These are phyloP conservation scores for Octodon degus DNA, from an alignment of 2,113 vertebrate species.

Conservation along the genomic window DNA sequence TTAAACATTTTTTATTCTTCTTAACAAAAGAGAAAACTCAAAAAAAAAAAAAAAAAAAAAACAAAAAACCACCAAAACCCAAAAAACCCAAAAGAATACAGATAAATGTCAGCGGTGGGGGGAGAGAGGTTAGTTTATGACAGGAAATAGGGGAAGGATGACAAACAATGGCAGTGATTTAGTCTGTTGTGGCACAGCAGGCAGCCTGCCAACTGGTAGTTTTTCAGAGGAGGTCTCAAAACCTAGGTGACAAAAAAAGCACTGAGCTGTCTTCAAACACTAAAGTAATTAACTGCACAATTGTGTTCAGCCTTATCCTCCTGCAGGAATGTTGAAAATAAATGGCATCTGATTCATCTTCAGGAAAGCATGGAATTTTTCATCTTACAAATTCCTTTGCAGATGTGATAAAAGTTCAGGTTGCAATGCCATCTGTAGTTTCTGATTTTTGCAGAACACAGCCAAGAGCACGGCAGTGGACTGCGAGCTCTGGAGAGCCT, in stretches of 20 bases:
- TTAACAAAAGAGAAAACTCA: no score
- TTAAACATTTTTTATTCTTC: no score
- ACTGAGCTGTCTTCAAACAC: constrained; percentile 68
- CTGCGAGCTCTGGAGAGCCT: neutral
- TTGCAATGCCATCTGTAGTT: neutral
- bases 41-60: no score
- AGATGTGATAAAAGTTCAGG: neutral
- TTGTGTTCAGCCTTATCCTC: constrained; percentile 5
- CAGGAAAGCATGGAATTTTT: constrained; percentile 31
- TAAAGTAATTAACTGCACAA: constrained; percentile 55
- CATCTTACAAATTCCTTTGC: constrained; percentile 12
- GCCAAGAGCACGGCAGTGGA: neutral
- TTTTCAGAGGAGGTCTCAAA: constrained; percentile 63
- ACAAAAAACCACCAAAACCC: no score
- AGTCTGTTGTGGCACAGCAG: neutral
- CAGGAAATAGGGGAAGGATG: neutral
- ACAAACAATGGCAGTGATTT: neutral
- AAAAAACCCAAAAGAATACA: neutral
- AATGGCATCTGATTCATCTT: constrained; percentile 56
- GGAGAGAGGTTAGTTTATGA: neutral
- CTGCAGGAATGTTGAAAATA: constrained; percentile 43
- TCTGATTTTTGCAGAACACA: neutral
- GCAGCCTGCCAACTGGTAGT: neutral
- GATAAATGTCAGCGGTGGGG: neutral
- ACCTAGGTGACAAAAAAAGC: constrained; percentile 27